Base-by-base conservation (phyloP, 2,888 invertebrate species). In the Mesochorus sp. region DNA sequence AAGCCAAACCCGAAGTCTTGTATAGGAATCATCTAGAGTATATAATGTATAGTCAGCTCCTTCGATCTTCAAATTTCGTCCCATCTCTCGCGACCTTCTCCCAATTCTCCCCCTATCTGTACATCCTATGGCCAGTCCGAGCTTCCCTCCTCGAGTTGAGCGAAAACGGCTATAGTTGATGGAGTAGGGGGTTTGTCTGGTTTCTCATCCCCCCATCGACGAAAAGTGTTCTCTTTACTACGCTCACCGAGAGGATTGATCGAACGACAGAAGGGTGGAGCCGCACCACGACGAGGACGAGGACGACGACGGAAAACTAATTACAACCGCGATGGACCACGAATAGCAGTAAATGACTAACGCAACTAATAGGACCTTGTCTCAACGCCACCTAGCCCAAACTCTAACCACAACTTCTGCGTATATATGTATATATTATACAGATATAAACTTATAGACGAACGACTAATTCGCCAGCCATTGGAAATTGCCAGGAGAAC, bases 271-370 rank as follows among this genome's bases (percentile, higher is more conserved):
- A 10, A 21, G 57, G 59, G 37, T 42, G 51, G 59, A 49, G 55
- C 31, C 17, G 31, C 26, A 49, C 44, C 49, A 64, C 24, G 12
- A 66, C 28, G 64, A 68, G 53, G 19, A 64, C 73, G 80, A 80
- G 74, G 83, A 79, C 82, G 77, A 77, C 82, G 79, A 78, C 66
- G 82, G 83, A 84, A 87, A 88, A 86, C 86, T 85, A 88, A 88
- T 88, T 88, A 88, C 82, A 84, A 83, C 82, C 76, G 81, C 85
- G 85, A 87, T 86, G 82, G 83, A 82, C 85, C 84, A 84, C 85
- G 85, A 86, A 87, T 84, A 85, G 85, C 81, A 83, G 80, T 81
- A 84, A 83, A 81, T 83, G 82, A 82, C 81, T 82, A 80, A 83
- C 80, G 75, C 67, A 83, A 82, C 83, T 83, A 80, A 82, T 68